Evolutionary conservation across 2,113 vertebrate genomes (phyloP), one percentile per base, ranked within the genome.

Genomic region (Condylura cristata): DNA sequence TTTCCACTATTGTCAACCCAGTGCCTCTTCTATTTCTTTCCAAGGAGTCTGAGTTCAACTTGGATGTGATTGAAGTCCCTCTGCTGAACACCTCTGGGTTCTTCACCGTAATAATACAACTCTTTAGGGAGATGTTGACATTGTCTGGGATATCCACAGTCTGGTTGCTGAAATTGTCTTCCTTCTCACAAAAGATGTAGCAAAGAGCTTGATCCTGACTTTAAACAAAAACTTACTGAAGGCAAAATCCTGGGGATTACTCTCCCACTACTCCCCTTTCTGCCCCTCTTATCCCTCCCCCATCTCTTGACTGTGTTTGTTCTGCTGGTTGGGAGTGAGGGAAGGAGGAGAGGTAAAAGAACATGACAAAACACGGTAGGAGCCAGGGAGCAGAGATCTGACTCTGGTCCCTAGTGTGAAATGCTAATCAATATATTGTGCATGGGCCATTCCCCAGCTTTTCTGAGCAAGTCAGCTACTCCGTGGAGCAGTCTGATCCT

Each of bases 41-140:
- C 99, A 96, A 99, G 95, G 5, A 99, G 98, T 18, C 98, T 98
- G 39, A 99, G 98, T 83, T 99, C 99, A 96, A 99, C 98, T 39
- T 99, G 99, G 96, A 99, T 99, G 97, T 99, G 99, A 98, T 99
- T 99, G 95, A 99, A 99, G 95, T 99, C 98, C 79, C 99, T 98
- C 34, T 98, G 97, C 90, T 99, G 97, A 37, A 97, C 98, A 20
- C 99, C 99, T 63, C 99, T 98, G 95, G 99, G 99, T 1, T 99
- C 99, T 99, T 99, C 48, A 99, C 99, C 0, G 97, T 98, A 44
- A 99, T 99, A 0, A 98, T 99, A 56, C 99, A 98, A n/a, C 99
- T 99, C 97, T 99, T 99, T 97, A 99, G 95, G 28, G 97, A 97
- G 63, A 99, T 97, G 1, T 98, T 98, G 85, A 99, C 98, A 18